Evolutionary conservation across 92 coral and sea anemone species (phyloP), one percentile per base, ranked within the genome.

Genomic region (Epizoanthus ramosus): DNA sequence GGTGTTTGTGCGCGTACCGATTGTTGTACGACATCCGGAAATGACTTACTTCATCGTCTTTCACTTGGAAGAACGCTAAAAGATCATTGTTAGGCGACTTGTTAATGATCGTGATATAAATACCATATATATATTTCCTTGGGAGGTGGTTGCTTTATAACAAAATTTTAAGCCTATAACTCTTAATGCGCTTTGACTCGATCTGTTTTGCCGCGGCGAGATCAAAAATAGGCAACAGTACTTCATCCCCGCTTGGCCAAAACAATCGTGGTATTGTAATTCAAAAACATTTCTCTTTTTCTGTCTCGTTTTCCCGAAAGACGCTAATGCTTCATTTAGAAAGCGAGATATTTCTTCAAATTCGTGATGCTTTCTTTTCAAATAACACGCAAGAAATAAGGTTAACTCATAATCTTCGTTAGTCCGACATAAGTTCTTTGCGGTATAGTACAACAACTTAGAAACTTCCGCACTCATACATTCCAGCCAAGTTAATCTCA

Each of bases 341-440:
- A 65, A 24, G 67, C 41, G 31, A 17, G 8, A 63, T 17, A 28
- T 22, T 17, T 16, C 15, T 7, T 3, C n/a, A 19, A 50, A 50
- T 75, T 57, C 80, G 80, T 75, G 80, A 75, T 75, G 45, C 14
- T 33, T 76, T 21, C n/a, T 28, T 16, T 37, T 33, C 43, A 59
- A 56, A 58, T 35, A 16, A 19, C 33, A 41, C 4, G 21, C 4
- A 60, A 5, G 19, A 23, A 54, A 22, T 19, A 22, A 52, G 7
- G 17, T 37, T 21, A 60, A 43, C 19, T 31, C 31, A 24, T 31
- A 57, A 57, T 31, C 28, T 33, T 37, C 33, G n/a, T 54, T 39
- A 59, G 37, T 41, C 69, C 57, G 43, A 58, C 68, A 59, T 63
- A 60, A 74, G 57, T 33, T 67, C 5, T 41, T 67, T 67, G 25